Evolutionary conservation across 53 echinoderm and acorn worm species (phyloP), one percentile per base, ranked within the genome.

Genomic region (Holothuria leucospilota): DNA sequence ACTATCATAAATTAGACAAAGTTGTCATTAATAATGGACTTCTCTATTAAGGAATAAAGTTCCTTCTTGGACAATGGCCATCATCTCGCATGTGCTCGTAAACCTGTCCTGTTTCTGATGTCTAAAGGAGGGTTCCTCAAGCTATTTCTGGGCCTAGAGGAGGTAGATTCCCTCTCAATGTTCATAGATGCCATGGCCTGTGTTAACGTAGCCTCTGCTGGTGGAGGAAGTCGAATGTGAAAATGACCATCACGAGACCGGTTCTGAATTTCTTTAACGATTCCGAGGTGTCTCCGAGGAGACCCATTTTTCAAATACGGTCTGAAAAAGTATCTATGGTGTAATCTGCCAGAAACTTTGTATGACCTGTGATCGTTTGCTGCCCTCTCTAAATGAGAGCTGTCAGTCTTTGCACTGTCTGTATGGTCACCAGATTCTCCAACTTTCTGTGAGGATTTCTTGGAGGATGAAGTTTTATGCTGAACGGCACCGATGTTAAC

Each of bases 401-500:
- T n/a, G 2, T 20, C 29, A 13, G 80, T 20, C 10, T 14, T 29
- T 30, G 29, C 38, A 2, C 21, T 56, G 10, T 29, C 15, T 29
- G 27, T 20, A n/a, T 73, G 73, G 21, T 26, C 27, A 6, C 29
- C 61, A 16, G 56, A 56, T 16, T 56, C 56, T 60, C 38, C 56
- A 21, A 28, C 56, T 28, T 25, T 8, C 18, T 80, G 60, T 11
- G 21, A 56, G 14, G 24, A 38, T 18, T 20, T 59, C 15, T 59
- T 59, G 29, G 80, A 80, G 16, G 59, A 34, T 10, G 21, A 29
- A 38, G 13, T 80, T 15, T 18, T 56, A 9, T 80, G 52, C 16
- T 61, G 80, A 6, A 94, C 91, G 16, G 97, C 92, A 6, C 94
- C 94, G 0, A 96, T 82, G 53, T 89, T 82, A 8, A 95, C 93